These are phyloP conservation scores for Mirounga angustirostris DNA, from an alignment of 2,113 vertebrate species.

Conservation along the genomic window DNA sequence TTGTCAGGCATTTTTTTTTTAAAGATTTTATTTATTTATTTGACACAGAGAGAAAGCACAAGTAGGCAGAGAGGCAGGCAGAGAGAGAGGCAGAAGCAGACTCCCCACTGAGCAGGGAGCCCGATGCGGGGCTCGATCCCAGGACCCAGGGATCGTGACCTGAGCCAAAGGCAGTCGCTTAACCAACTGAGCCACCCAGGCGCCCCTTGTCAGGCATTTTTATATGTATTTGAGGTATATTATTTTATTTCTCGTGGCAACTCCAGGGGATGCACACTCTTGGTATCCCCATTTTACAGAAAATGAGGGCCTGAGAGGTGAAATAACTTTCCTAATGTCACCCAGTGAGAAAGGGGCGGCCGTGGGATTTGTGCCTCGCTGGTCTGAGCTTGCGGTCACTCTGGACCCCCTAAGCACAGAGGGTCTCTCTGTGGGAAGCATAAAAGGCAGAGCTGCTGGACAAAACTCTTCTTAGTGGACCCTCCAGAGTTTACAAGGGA, in stretches of 20 bases:
- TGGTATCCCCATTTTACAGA: neutral
- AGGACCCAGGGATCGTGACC: too few relatives aligned
- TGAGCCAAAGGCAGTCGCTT: too few relatives aligned
- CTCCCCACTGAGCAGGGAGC: too few relatives aligned
- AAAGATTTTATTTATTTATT: too few relatives aligned
- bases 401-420: neutral
- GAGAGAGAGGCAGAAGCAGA: too few relatives aligned
- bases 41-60: too few relatives aligned
- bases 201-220: neutral
- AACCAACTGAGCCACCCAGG: too few relatives aligned
- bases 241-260: neutral
- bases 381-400: neutral
- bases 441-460: neutral
- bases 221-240: neutral
- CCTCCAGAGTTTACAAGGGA: neutral
- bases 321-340: neutral
- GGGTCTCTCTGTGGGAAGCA: neutral
- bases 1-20: neutral
- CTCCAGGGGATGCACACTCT: neutral
- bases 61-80: too few relatives aligned
- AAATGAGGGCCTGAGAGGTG: neutral
- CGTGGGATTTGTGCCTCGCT: rapidly evolving
- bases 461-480: neutral
- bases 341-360: neutral
- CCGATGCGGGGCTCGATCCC: too few relatives aligned